These are phyloP conservation scores for Horisme vitalbata DNA, from an alignment of 2,888 invertebrate genomes.

Conservation along the genomic window DNA sequence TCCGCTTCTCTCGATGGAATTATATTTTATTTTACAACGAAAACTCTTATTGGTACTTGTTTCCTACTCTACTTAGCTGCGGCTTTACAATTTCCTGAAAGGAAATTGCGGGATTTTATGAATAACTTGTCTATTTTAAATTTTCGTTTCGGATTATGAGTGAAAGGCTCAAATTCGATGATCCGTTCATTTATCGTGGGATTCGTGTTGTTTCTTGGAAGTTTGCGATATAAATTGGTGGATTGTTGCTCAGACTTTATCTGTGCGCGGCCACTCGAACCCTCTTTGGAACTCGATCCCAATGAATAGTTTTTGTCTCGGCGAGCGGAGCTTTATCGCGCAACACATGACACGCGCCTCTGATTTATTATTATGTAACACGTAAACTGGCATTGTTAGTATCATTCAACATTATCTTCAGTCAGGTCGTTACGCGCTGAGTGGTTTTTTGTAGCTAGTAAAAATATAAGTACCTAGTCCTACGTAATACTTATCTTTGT, in stretches of 20 bases:
- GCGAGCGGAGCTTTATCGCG: constrained; percentile 30
- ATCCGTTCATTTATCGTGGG: constrained; percentile 36
- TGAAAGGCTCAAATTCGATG: constrained; percentile 35
- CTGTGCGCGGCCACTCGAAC: constrained; percentile 33
- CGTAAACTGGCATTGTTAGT: constrained; percentile 30
- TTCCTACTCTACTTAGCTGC: constrained; percentile 61
- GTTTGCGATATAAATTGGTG: constrained; percentile 31
- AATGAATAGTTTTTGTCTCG: constrained; percentile 38
- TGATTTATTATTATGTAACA: constrained; percentile 35
- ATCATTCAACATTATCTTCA: constrained; percentile 22
- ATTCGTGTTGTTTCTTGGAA: constrained; percentile 24
- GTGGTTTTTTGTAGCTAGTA: constrained; percentile 16
- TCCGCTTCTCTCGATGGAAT: constrained; percentile 68
- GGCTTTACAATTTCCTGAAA: constrained; percentile 61
- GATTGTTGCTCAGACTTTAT: constrained; percentile 33
- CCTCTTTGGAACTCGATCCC: constrained; percentile 33
- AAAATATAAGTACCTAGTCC: constrained; percentile 2
- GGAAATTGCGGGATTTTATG: constrained; percentile 58
- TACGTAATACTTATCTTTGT: too few relatives aligned
- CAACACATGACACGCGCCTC: constrained; percentile 27
- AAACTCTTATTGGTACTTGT: constrained; percentile 70
- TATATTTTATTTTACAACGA: constrained; percentile 76
- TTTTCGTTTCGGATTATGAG: constrained; percentile 37
- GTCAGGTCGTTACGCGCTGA: constrained; percentile 13
- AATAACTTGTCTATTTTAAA: constrained; percentile 55